phyloP scores from a whole-genome alignment of 2,113 vertebrate species.

The Tachysurus vachellii region DNA sequence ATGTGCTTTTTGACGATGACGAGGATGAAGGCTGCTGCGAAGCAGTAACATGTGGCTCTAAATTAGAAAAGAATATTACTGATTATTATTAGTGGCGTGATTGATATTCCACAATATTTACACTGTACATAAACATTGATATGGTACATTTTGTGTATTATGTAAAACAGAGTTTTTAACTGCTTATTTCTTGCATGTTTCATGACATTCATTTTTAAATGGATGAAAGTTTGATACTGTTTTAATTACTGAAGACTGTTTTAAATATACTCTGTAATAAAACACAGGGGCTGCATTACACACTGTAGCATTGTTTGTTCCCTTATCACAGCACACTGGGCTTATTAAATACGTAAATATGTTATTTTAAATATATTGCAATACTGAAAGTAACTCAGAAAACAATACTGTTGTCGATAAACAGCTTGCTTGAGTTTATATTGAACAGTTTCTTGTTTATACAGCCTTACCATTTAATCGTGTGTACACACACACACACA shows the following conservation, averaged over 20 bases:
- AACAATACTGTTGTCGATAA: neutral
- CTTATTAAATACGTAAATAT: neutral
- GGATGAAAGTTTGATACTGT: no score
- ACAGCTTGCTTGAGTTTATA: neutral
- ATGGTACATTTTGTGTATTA: no score
- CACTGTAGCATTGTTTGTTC: neutral
- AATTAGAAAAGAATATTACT: neutral
- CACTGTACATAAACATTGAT: no score
- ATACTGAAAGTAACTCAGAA: neutral
- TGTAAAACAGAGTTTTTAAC: no score
- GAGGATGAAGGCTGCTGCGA: neutral
- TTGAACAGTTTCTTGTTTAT: neutral
- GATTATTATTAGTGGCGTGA: neutral
- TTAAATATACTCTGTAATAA: no score
- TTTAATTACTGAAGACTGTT: no score
- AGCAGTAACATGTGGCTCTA: neutral
- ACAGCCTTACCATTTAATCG: no score
- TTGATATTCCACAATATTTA: no score
- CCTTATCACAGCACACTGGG: neutral
- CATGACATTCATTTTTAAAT: no score
- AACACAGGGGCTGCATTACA: no score
- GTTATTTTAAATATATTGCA: neutral
- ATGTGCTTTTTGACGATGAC: neutral
- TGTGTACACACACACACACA: no score
- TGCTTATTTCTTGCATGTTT: no score